Conservation (phyloP, 1,140 invertebrate genomes). For the Drosophila sproati region DNA sequence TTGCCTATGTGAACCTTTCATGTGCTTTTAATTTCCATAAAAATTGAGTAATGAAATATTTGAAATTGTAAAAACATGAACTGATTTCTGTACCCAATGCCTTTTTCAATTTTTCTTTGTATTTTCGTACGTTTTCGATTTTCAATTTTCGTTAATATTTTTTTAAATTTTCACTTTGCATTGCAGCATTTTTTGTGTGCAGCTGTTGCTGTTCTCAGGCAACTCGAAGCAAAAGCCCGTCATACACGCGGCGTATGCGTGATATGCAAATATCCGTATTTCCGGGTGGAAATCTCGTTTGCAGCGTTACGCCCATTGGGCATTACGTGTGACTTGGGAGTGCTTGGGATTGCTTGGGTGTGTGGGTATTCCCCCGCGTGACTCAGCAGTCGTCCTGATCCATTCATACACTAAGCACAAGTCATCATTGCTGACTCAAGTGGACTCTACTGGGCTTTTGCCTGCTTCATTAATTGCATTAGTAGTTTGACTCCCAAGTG, state of each 20-base stretch:
- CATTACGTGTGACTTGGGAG: background rate
- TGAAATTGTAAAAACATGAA: conserved; percentile 5
- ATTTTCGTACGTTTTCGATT: conserved; percentile 24
- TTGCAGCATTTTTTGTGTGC: conserved; percentile 40
- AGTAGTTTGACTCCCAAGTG: conserved; percentile 9
- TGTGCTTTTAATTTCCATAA: conserved; percentile 69
- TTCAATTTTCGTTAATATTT: conserved; percentile 29
- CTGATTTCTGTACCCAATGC: conserved; percentile 3
- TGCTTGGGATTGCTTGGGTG: background rate
- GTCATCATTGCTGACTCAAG: conserved; percentile 13
- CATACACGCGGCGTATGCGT: conserved; percentile 50
- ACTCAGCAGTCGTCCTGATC: conserved; percentile 21
- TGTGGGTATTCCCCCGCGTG: background rate
- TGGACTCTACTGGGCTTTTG: conserved; percentile 7
- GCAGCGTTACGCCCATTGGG: background rate
- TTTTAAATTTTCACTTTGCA: conserved; percentile 53
- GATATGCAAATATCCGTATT: conserved; percentile 32
- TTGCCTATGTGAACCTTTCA: conserved; percentile 68
- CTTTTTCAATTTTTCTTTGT: conserved; percentile 25
- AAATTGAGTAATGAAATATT: conserved; percentile 22
- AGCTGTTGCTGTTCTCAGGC: conserved; percentile 47
- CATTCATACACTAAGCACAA: conserved; percentile 23
- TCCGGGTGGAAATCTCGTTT: conserved; percentile 17
- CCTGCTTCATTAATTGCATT: conserved; percentile 36
- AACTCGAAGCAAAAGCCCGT: too few relatives aligned